These are phyloP conservation scores for Helobdella robusta DNA, from an alignment of 2,888 invertebrate species.

Conservation along the genomic window DNA sequence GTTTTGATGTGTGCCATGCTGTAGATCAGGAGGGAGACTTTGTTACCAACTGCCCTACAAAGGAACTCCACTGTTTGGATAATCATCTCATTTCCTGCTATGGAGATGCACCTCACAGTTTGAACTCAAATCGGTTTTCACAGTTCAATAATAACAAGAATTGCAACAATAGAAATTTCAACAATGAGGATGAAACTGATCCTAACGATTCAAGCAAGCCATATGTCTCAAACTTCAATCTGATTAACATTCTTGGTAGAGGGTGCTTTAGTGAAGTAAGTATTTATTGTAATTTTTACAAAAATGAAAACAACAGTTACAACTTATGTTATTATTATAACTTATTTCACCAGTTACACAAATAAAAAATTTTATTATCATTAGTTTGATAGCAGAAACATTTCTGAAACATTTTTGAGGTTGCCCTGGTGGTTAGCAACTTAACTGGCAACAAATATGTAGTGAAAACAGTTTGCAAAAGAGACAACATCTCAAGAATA, in stretches of 20 bases:
- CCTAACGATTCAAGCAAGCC: constrained; percentile 3
- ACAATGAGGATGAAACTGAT: no score
- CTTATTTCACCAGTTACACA: no score
- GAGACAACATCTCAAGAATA: not conserved
- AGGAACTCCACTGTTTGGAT: no score
- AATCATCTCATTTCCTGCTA: no score
- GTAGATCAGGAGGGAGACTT: no score
- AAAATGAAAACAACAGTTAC: no score
- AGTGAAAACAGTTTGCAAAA: constrained; percentile 14
- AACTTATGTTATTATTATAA: not conserved
- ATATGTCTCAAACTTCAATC: constrained; percentile 5
- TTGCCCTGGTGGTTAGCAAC: constrained; percentile 16
- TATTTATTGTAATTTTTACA: not conserved
- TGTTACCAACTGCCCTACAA: no score
- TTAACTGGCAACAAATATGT: constrained; percentile 18
- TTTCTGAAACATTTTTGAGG: constrained; percentile 6
- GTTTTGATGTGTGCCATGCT: no score
- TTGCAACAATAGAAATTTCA: no score
- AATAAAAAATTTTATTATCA: not conserved
- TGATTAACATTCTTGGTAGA: not conserved
- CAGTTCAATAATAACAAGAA: no score
- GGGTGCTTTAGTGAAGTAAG: constrained; percentile 6
- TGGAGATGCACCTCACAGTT: no score
- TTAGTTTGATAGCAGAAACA: not conserved
- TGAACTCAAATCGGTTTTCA: no score